A percentile compares a stretch with the other conserved stretches of the same genome.
phyloP scores from a whole-genome alignment of 2,797 vertebrate genomes.

The Adrianichthys oophorus region DNA sequence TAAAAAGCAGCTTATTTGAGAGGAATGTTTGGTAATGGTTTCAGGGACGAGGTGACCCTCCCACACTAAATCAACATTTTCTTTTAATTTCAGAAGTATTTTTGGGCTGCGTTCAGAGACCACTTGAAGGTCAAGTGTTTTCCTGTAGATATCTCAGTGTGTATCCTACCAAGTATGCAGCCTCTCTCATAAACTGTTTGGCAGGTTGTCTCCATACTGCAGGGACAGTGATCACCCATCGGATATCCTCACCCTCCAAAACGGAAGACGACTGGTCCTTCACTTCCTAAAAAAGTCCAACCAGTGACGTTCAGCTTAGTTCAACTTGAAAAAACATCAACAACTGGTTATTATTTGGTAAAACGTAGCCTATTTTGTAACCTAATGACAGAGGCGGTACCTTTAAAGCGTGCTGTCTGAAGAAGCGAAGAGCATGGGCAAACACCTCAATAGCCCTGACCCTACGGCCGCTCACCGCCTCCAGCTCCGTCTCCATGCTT shows the following conservation, averaged over 20 bases:
- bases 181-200: slow-evolving; percentile 98
- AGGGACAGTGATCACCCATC: slow-evolving; percentile 96
- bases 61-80: slow-evolving; percentile 7
- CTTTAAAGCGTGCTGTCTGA: slow-evolving; percentile 91
- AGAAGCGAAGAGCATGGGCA: slow-evolving; percentile 88
- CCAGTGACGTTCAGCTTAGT: not conserved
- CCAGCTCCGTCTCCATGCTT: slow-evolving; percentile 90
- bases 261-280: slow-evolving; percentile 85
- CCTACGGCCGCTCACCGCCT: slow-evolving; percentile 87
- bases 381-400: slow-evolving; percentile 50
- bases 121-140: not conserved
- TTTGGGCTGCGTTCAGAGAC: not conserved
- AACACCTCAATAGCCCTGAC: slow-evolving; percentile 91
- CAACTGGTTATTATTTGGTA: too few relatives aligned
- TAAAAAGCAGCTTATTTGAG: not conserved
- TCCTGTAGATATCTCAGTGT: not conserved
- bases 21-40: not conserved
- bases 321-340: not conserved
- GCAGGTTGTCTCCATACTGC: slow-evolving; percentile 96
- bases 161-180: slow-evolving; percentile 86
- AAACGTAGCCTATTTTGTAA: not conserved
- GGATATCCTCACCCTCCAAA: slow-evolving; percentile 78
- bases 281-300: slow-evolving; percentile 74
- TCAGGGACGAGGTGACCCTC: not conserved
- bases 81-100: slow-evolving; percentile 5